Base-by-base conservation (phyloP, 1,140 invertebrate genomes). In the Zaprionus camerounensis region DNA sequence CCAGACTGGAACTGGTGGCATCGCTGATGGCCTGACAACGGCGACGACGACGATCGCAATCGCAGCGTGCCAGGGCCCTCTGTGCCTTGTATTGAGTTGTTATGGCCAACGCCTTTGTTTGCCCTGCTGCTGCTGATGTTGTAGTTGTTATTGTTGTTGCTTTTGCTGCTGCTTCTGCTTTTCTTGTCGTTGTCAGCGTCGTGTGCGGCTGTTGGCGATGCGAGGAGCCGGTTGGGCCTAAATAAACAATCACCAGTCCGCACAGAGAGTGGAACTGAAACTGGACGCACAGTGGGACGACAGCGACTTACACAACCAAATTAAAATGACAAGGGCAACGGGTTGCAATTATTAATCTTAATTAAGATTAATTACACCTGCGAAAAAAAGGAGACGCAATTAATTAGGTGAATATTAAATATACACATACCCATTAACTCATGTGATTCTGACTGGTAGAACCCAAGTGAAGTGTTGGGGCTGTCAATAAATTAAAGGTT, bases 71-170 rank as follows among this genome's bases (percentile, higher is more conserved):
- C 71, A 71, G 66, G 57, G 44, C 34, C 20, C 56, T 44, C 61
- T 38, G 41, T 17, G 66, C 57, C 75, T 72, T 84, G 81, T 87
- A 87, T 87, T 87, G 84, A 87, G 84, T 87, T 87, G 83, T 87
- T 87, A 87, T 87, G 84, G 83, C 83, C 83, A 87, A 87, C 83
- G 83, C 83, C 83, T 87, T 87, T 87, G 83, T 87, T 87, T 87
- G 81, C 78, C 83, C 1, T 22, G 20, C 84, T 88, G 77, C 34
- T 41, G 5, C 41, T 34, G 55, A 62, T 70, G 70, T 73, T 38
- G 63, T 71, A 46, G 71, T 59, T 64, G 59, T 70, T 46, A 53
- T 69, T 74, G 57, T 64, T 66, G 64, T 17, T 66, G 64, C 70
- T 36, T 61, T 62, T 76, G 65, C 46, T 80, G 71, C 53, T 79